Conservation (phyloP, 2,888 invertebrate genomes). For the Punctoribates punctum region DNA sequence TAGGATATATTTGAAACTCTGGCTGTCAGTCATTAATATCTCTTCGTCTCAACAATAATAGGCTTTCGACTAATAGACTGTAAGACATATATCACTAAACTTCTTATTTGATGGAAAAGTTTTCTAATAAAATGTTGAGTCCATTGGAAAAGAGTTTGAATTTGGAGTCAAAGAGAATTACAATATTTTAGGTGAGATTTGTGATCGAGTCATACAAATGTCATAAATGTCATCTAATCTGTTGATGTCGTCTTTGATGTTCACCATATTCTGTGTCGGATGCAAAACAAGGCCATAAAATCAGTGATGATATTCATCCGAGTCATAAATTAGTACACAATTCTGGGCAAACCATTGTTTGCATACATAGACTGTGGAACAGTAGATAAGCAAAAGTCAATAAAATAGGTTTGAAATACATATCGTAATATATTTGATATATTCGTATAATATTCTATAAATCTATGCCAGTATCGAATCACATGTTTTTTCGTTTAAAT, state of each 20-base stretch:
- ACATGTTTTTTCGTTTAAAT: neutral
- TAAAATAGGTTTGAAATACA: slow-evolving; percentile 21
- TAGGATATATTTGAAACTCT: slow-evolving; percentile 5
- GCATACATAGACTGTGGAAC: neutral
- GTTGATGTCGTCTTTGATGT: neutral
- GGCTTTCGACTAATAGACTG: slow-evolving; percentile 21
- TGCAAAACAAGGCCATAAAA: neutral
- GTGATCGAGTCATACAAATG: neutral
- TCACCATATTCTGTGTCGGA: neutral
- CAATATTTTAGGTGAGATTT: slow-evolving; percentile 7
- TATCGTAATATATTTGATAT: neutral
- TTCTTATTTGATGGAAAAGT: neutral
- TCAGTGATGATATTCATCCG: neutral
- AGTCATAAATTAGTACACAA: neutral
- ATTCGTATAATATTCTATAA: neutral
- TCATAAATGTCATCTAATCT: slow-evolving; percentile 26
- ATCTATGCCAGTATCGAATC: neutral
- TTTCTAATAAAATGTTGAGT: neutral
- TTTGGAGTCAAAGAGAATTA: neutral
- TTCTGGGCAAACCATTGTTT: neutral
- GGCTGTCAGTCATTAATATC: slow-evolving; percentile 16
- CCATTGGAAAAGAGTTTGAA: neutral
- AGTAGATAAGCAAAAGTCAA: slow-evolving; percentile 18
- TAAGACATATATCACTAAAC: neutral
- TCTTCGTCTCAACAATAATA: slow-evolving; percentile 8